Evolutionary conservation across 1,140 invertebrate genomes (phyloP).

Genomic region (Temnothorax curvispinosus): DNA sequence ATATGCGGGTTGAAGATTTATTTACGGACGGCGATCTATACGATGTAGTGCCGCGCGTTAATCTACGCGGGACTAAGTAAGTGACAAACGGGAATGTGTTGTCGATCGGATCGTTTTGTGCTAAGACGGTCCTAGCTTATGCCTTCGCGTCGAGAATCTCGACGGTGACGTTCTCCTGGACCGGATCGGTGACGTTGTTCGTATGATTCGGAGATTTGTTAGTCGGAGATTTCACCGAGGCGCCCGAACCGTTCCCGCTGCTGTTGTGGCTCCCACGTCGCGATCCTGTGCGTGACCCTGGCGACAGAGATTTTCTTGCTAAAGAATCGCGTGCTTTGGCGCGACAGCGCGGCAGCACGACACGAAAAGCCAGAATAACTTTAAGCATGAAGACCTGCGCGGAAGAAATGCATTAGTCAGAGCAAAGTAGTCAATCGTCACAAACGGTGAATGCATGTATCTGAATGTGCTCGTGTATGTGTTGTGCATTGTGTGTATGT

Average conservation of each 20-base stretch:
- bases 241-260: conserved; percentile 88
- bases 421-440: conserved; percentile 58
- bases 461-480: not conserved
- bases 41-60: not conserved
- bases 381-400: conserved; percentile 70
- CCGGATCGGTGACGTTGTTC: conserved; percentile 82
- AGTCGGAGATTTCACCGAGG: conserved; percentile 84
- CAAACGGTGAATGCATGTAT: not conserved
- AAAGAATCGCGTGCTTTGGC: conserved; percentile 76
- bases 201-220: conserved; percentile 84
- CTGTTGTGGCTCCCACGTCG: conserved; percentile 89
- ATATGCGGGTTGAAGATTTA: conserved; percentile 4
- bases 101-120: conserved; percentile 19
- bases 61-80: conserved; percentile 1
- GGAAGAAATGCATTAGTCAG: conserved; percentile 61
- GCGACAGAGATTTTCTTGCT: conserved; percentile 85
- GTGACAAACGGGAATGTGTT: conserved; percentile 14
- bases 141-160: conserved; percentile 86
- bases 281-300: conserved; percentile 89
- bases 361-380: conserved; percentile 70
- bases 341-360: conserved; percentile 56
- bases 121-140: conserved; percentile 71
- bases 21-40: conserved; percentile 5
- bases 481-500: not conserved
- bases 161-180: conserved; percentile 87